Evolutionary conservation across 2,797 vertebrate species (phyloP).

Genomic region (Crenuchus spilurus): DNA sequence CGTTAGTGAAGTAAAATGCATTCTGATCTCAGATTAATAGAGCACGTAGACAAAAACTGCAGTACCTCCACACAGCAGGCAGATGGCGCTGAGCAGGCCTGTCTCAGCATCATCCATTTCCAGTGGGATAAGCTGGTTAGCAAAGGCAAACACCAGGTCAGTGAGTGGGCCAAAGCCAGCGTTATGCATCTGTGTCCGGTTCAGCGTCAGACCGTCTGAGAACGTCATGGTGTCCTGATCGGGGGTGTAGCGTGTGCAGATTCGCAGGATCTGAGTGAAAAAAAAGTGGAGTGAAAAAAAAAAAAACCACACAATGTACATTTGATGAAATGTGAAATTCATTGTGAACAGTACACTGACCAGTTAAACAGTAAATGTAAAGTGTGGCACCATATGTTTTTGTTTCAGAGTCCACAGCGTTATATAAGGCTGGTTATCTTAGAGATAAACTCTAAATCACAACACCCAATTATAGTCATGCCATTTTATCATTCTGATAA

Average conservation of each 20-base stretch:
- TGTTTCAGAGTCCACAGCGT: too few species aligned
- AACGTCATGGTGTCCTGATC: conserved; percentile 99
- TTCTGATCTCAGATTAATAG: too few species aligned
- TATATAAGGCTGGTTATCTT: too few species aligned
- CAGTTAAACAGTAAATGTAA: too few species aligned
- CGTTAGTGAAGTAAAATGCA: too few species aligned
- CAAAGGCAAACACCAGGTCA: conserved; percentile 95
- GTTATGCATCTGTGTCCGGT: conserved; percentile 98
- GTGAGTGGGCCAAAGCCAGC: conserved; percentile 95
- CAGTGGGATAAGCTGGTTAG: conserved; percentile 91
- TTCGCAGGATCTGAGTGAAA: conserved; percentile 87
- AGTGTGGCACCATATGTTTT: too few species aligned
- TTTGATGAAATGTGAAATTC: not conserved
- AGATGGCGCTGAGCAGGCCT: conserved; percentile 94
- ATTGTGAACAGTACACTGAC: too few species aligned
- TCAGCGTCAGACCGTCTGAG: conserved; percentile 94
- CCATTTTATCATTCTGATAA: too few species aligned
- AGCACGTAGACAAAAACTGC: not conserved
- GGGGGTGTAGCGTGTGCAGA: conserved; percentile 96
- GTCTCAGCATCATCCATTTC: conserved; percentile 97
- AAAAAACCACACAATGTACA: not conserved
- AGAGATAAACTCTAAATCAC: too few species aligned
- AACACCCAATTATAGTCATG: too few species aligned
- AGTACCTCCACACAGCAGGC: conserved; percentile 95
- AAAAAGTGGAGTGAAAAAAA: not conserved